Conservation (phyloP, 2,888 invertebrate genomes). For the Mythimna loreyi region DNA sequence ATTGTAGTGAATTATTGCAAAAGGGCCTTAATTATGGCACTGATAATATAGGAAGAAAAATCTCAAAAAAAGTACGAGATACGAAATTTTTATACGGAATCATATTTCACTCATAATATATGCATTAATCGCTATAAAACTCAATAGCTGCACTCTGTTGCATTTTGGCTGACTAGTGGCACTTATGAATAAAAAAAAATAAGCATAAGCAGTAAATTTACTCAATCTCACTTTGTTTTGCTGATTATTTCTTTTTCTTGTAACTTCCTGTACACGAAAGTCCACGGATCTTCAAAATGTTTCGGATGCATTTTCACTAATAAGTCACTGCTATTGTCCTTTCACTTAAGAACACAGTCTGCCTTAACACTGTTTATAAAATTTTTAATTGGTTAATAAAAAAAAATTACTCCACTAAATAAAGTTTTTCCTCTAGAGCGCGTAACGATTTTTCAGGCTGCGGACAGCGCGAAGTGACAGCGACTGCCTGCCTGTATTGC, state of each 20-base stretch:
- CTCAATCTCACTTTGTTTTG: slow-evolving; percentile 78
- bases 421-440: slow-evolving; percentile 9
- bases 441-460: slow-evolving; percentile 75
- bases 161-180: too few relatives aligned
- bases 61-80: too few relatives aligned
- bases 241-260: slow-evolving; percentile 84
- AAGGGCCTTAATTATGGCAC: too few relatives aligned
- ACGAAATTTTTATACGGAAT: too few relatives aligned
- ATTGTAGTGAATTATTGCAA: too few relatives aligned
- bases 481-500: slow-evolving; percentile 73
- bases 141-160: too few relatives aligned
- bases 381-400: neutral
- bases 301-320: slow-evolving; percentile 73
- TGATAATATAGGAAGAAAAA: too few relatives aligned
- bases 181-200: neutral
- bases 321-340: slow-evolving; percentile 14
- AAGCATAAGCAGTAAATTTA: neutral
- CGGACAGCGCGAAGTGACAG: slow-evolving; percentile 71
- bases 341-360: slow-evolving; percentile 4
- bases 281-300: slow-evolving; percentile 81
- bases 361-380: neutral
- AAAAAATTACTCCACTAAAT: neutral
- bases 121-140: too few relatives aligned
- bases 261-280: slow-evolving; percentile 81
- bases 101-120: too few relatives aligned